Evolutionary conservation across 2,888 invertebrate genomes (phyloP), one percentile per base, ranked within the genome.

Genomic region (Oeneis ivallda): DNA sequence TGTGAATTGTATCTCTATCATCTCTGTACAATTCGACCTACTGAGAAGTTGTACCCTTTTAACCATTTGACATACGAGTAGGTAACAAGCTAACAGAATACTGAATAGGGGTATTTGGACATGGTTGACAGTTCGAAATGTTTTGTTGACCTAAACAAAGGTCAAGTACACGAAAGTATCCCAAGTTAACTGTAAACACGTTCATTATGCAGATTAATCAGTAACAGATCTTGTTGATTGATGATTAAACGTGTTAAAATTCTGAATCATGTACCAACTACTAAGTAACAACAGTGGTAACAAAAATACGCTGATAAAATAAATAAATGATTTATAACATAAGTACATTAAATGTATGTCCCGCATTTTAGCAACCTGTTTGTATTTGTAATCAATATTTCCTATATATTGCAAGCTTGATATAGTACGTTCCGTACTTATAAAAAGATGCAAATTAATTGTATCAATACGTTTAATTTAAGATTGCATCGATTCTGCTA

Each of bases 131-230:
- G n/a, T 54, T 54, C 54, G 17, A 54, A 39, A 37, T 54, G 54
- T 39, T 54, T 54, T 54, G 39, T 54, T 54, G 54, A 8, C 39
- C 39, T 13, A 39, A 54, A 39, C 37, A 37, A 54, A 39, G 54
- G 39, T 54, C 53, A 53, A 37, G 53, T 39, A 37, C 54, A 54
- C 11, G 17, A 54, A 53, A 17, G 17, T 54, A 37, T n/a, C 17
- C 19, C 37, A 17, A 54, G 37, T 39, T 17, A 37, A 54, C 54
- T 39, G 54, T 17, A 37, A 17, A 15, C 6, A 54, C 53, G 34
- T 54, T 54, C 11, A 19, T 54, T 54, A 53, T 39, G 37, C 54
- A 54, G 54, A 54, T 39, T 54, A 17, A 39, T 54, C 39, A 26
- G 39, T 54, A 17, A 54, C 37, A 39, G 39, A 54, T 54, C 54